Base-by-base conservation (phyloP, 2,888 invertebrate genomes). In the Orthosia cruda region DNA sequence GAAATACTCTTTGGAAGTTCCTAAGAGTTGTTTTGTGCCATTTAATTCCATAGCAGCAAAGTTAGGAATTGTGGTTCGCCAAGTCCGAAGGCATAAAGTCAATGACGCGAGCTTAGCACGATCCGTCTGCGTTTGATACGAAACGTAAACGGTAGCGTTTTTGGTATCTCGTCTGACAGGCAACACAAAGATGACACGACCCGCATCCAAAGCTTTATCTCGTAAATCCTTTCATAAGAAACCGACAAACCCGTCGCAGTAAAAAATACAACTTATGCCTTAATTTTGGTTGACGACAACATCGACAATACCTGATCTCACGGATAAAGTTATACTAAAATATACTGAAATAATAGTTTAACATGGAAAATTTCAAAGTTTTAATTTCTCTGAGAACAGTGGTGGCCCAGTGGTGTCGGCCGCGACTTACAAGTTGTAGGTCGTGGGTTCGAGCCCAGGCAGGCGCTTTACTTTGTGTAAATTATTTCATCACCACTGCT, bases 201-300 rank as follows among this genome's bases (percentile, higher is more conserved):
- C 78, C 75, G 59, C 76, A 85, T 76, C 71, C n/a, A 64, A 32
- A 66, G 23, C 32, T 71, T 82, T 70, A 76, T 74, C 71, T 62
- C 69, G 32, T 54, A 74, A 83, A 85, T 66, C 73, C 69, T 70
- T 85, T 78, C 50, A 68, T 26, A 74, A 65, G 67, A 65, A 69
- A 50, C 57, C 11, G 47, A 57, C 47, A 40, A 59, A 50, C 40
- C 57, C 45, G 16, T 47, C n/a, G n/a, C 5, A 15, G 65, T 32
- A 62, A 55, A 65, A 71, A 58, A 59, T 13, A 64, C 7, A 32
- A 55, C 15, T 52, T 66, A 26, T 52, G 18, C 20, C 11, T n/a
- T 58, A 2, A 69, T 40, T 66, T 57, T 66, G 47, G 52, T 52
- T 61, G 49, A 52, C 15, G 58, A 71, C 9, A 52, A 40, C n/a